A percentile compares a stretch with the other conserved stretches of the same genome.
Evolutionary conservation across 2,113 vertebrate genomes (phyloP).

Genomic region (Spermophilus dauricus): DNA sequence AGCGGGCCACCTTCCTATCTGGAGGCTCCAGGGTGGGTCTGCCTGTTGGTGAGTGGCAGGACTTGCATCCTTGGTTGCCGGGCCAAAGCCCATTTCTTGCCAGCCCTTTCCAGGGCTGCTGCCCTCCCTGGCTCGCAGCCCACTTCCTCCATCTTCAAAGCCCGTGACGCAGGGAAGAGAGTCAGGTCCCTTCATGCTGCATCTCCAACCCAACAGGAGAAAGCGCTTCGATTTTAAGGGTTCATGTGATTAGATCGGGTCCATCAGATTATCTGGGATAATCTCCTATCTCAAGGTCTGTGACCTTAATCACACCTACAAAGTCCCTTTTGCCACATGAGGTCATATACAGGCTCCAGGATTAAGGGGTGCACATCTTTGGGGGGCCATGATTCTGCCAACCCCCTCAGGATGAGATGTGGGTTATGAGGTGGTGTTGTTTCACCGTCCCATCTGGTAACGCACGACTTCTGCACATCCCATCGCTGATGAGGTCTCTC

Average conservation of each 20-base stretch:
- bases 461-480: neutral
- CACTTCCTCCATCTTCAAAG: neutral
- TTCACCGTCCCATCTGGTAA: neutral
- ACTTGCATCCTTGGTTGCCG: neutral
- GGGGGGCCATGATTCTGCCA: neutral
- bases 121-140: neutral
- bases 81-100: neutral
- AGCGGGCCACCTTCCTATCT: neutral
- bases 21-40: neutral
- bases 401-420: accelerated
- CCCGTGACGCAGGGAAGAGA: neutral
- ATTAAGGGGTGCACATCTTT: neutral
- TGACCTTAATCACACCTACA: neutral
- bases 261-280: neutral
- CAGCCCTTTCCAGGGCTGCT: neutral
- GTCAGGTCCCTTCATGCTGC: neutral
- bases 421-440: accelerated
- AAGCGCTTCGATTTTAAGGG: neutral
- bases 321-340: neutral
- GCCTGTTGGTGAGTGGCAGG: neutral
- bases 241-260: neutral
- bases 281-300: neutral
- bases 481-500: too few species aligned
- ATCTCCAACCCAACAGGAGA: neutral
- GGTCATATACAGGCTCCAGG: neutral